Base-by-base conservation (phyloP, 2,888 invertebrate genomes). In the Dione vanillae region DNA sequence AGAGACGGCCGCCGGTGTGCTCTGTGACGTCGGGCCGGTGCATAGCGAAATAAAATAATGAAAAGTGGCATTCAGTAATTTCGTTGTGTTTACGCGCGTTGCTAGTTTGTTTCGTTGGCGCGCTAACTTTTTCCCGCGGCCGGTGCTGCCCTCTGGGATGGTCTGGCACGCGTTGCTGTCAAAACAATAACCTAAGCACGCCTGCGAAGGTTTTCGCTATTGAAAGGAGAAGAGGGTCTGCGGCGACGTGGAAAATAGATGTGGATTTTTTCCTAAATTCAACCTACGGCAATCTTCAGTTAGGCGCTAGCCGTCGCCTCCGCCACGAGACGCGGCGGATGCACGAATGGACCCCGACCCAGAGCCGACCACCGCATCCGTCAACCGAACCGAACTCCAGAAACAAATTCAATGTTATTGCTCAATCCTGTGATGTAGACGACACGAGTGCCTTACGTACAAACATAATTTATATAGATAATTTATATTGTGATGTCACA, bases 21-120 rank as follows among this genome's bases (percentile, higher is more conserved):
- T 87, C 82, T 83, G 89, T 91, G 91, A 91, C 91, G 91, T 89
- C 86, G 49, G 87, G 79, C 81, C 89, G 87, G 88, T 92, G 91
- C 91, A 91, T 91, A 90, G 90, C 87, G 89, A 91, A 91, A 91
- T 90, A 89, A 90, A 83, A 84, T 91, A 90, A 92, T 93, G 92
- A 92, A 92, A 93, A 92, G 91, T 92, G 90, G 88, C 89, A 89
- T 89, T 91, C 88, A 91, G 92, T 92, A 90, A 92, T 88, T 92
- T 92, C 87, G 90, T 88, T 86, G 92, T 92, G 92, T 92, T 93
- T 92, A 92, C 91, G 90, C 91, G 92, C 86, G 91, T 90, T 88
- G 90, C 90, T 91, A 89, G 92, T 90, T 90, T 88, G 86, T 89
- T 89, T 86, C 78, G 92, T 89, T 82, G 78, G 78, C 78, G 80